phyloP scores from a whole-genome alignment of 2,113 vertebrate species.

The Vombatus ursinus region DNA sequence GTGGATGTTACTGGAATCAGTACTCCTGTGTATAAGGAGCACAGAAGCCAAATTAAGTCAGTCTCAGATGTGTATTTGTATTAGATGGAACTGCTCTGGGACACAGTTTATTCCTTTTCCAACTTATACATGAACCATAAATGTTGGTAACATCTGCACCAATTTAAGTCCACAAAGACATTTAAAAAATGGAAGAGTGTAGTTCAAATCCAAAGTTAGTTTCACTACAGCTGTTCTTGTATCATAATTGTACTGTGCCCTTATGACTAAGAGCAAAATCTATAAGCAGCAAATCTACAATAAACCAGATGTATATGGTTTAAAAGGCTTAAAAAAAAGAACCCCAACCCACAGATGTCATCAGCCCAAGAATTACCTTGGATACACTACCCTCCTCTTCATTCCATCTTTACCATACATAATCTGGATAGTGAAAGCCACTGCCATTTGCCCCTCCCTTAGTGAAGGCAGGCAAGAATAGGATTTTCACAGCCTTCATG shows the following conservation, averaged over 20 bases:
- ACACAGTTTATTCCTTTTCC: slow-evolving; percentile 42
- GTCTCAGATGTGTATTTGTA: neutral
- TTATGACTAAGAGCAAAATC: slow-evolving; percentile 11
- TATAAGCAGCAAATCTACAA: slow-evolving; percentile 22
- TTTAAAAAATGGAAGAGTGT: slow-evolving; percentile 20
- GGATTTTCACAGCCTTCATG: neutral
- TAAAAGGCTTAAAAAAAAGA: neutral
- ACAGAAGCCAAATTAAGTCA: neutral
- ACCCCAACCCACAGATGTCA: slow-evolving; percentile 30
- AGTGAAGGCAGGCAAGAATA: neutral
- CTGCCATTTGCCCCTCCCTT: slow-evolving; percentile 17
- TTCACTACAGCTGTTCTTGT: slow-evolving; percentile 34
- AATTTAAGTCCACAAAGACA: slow-evolving; percentile 45
- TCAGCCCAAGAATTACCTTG: neutral
- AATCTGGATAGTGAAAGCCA: neutral
- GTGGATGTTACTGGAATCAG: slow-evolving; percentile 6
- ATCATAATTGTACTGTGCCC: slow-evolving; percentile 15
- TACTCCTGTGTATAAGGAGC: slow-evolving; percentile 5
- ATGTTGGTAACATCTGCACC: neutral
- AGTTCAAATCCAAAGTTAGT: neutral
- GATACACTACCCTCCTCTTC: neutral
- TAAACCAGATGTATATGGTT: neutral
- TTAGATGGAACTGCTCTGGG: slow-evolving; percentile 30
- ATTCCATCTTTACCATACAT: neutral
- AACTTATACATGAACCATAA: neutral